Percentiles rank a stretch among this genome's conserved stretches.
These are phyloP conservation scores for Polylopha cassiicola DNA, from an alignment of 2,888 invertebrate genomes.

Conservation along the genomic window DNA sequence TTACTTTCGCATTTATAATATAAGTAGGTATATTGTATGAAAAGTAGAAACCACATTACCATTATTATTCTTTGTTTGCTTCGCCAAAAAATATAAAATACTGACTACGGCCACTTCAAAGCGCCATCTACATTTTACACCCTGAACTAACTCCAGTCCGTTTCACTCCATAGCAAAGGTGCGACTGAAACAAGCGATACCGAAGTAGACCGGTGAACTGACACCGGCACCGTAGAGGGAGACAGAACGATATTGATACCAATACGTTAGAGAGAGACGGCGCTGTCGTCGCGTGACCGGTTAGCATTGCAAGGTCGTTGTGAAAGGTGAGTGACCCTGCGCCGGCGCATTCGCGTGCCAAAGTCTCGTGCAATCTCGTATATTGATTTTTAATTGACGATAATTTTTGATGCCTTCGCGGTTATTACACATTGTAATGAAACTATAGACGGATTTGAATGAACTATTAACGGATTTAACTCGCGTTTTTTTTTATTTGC, in stretches of 20 bases:
- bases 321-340: conserved; percentile 66
- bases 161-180: conserved; percentile 33
- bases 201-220: conserved; percentile 18
- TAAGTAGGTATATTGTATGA: no score
- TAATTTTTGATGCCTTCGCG: no score
- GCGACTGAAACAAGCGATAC: conserved; percentile 36
- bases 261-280: conserved; percentile 38
- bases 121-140: conserved; percentile 11
- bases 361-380: conserved; percentile 46
- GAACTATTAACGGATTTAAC: conserved; percentile 35
- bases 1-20: no score
- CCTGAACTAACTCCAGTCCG: conserved; percentile 34
- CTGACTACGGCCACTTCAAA: neutral
- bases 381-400: conserved; percentile 56
- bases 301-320: conserved; percentile 76
- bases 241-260: conserved; percentile 31
- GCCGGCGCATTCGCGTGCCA: conserved; percentile 55
- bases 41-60: no score
- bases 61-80: no score
- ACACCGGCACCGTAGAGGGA: conserved; percentile 36
- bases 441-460: no score
- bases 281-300: conserved; percentile 57
- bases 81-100: no score
- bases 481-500: no score
- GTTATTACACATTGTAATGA: no score